A percentile compares a stretch with the other conserved stretches of the same genome.
Conservation (phyloP, 2,113 vertebrate genomes). For the Anoura caudifer region DNA sequence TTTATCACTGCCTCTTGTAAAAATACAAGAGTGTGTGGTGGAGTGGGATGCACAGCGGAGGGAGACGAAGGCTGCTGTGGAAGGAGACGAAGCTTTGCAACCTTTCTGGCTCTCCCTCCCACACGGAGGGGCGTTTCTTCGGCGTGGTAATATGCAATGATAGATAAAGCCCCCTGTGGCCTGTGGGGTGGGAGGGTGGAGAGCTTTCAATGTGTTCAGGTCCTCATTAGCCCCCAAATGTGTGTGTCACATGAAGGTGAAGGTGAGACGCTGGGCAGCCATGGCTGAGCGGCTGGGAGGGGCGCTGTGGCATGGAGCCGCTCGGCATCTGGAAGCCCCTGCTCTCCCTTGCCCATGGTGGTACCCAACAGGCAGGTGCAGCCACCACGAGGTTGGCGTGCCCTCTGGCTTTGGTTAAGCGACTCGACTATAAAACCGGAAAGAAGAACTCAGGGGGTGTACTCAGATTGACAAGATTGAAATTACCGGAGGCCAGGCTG, state of each 20-base stretch:
- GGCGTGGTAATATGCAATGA: background rate
- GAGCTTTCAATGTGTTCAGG: background rate
- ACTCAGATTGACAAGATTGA: background rate
- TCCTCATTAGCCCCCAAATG: background rate
- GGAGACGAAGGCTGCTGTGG: background rate
- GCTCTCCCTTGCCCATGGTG: too few relatives aligned
- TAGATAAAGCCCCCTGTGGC: background rate
- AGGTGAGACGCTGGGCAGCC: background rate
- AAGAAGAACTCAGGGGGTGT: background rate
- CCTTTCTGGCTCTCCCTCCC: background rate
- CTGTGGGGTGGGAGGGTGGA: background rate
- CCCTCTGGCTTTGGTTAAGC: background rate
- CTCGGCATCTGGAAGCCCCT: too few relatives aligned
- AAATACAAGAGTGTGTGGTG: background rate
- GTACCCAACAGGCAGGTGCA: rapidly evolving
- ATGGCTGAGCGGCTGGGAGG: background rate
- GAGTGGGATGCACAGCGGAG: background rate
- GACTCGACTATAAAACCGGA: background rate
- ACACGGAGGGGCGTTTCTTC: background rate
- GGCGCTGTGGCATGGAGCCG: too few relatives aligned
- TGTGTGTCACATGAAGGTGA: background rate
- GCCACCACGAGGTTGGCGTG: rapidly evolving
- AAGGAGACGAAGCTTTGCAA: background rate
- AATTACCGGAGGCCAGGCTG: background rate
- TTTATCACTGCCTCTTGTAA: background rate